phyloP scores from a whole-genome alignment of 2,888 invertebrate genomes.

The Lathronympha strigana region DNA sequence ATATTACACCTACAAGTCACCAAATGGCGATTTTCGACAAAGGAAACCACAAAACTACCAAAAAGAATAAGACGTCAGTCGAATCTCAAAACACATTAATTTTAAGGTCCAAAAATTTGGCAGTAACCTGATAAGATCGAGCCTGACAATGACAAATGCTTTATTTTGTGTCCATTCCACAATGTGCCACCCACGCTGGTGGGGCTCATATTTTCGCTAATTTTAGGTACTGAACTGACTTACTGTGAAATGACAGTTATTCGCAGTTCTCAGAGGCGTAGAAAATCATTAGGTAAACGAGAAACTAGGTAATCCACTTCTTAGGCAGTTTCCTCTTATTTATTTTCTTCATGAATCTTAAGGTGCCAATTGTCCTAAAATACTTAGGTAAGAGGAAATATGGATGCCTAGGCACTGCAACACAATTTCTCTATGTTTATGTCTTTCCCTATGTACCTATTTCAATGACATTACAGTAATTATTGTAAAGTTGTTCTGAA shows the following conservation, averaged over 20 bases:
- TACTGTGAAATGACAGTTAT: not conserved
- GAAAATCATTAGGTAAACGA: too few species aligned
- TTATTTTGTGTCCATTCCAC: conserved; percentile 1
- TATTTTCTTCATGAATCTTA: too few species aligned
- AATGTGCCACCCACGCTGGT: conserved; percentile 11
- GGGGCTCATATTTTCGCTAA: not conserved
- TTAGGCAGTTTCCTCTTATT: too few species aligned
- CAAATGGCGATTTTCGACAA: not conserved
- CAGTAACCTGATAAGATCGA: conserved; percentile 18
- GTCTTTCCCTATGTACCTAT: too few species aligned
- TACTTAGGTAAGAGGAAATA: too few species aligned
- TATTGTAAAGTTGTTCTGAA: not conserved
- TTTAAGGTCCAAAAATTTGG: conserved; percentile 15
- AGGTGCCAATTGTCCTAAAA: too few species aligned
- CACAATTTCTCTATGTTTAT: too few species aligned
- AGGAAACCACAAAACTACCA: not conserved
- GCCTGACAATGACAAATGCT: conserved; percentile 28
- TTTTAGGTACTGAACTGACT: not conserved
- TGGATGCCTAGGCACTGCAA: too few species aligned
- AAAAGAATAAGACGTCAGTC: conserved; percentile 4
- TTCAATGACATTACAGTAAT: too few species aligned
- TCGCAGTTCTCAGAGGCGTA: too few species aligned
- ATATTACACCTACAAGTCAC: not conserved
- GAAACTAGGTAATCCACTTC: too few species aligned
- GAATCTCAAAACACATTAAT: conserved; percentile 17